A percentile compares a stretch with the other conserved stretches of the same genome.
Evolutionary conservation across 2,113 vertebrate species (phyloP).

Genomic region (Charina bottae): DNA sequence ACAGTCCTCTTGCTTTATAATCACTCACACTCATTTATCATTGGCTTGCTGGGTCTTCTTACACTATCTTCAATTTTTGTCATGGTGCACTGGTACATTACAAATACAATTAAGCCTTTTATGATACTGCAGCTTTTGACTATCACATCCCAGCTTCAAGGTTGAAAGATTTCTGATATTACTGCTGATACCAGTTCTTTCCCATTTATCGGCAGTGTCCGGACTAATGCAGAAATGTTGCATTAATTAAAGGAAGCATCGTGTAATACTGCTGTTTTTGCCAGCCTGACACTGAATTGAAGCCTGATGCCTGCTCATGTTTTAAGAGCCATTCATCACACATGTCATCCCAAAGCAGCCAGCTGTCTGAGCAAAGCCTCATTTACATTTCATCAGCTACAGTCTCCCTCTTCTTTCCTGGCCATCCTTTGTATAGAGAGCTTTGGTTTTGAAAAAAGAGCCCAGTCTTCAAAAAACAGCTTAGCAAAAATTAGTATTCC

Average conservation of each 20-base stretch:
- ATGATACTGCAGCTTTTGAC: constrained; percentile 77
- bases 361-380: constrained; percentile 87
- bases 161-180: constrained; percentile 86
- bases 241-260: constrained; percentile 94
- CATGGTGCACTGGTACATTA: constrained; percentile 83
- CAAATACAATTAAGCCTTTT: constrained; percentile 86
- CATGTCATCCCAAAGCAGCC: constrained; percentile 90
- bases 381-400: constrained; percentile 90
- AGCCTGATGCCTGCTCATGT: constrained; percentile 90
- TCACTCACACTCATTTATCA: constrained; percentile 83
- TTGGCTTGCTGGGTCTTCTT: constrained; percentile 67
- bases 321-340: constrained; percentile 97
- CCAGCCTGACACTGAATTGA: constrained; percentile 87
- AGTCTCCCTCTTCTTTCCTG: constrained; percentile 67
- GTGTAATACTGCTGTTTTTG: constrained; percentile 80
- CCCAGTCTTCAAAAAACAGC: constrained; percentile 74
- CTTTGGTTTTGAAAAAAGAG: constrained; percentile 71
- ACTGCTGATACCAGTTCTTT: constrained; percentile 79
- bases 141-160: constrained; percentile 79
- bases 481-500: constrained; percentile 79
- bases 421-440: constrained; percentile 72
- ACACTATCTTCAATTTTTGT: constrained; percentile 82
- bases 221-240: constrained; percentile 79
- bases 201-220: constrained; percentile 81
- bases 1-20: constrained; percentile 70